These are phyloP conservation scores for Chaenocephalus aceratus DNA, from an alignment of 2,113 vertebrate species.

Conservation along the genomic window DNA sequence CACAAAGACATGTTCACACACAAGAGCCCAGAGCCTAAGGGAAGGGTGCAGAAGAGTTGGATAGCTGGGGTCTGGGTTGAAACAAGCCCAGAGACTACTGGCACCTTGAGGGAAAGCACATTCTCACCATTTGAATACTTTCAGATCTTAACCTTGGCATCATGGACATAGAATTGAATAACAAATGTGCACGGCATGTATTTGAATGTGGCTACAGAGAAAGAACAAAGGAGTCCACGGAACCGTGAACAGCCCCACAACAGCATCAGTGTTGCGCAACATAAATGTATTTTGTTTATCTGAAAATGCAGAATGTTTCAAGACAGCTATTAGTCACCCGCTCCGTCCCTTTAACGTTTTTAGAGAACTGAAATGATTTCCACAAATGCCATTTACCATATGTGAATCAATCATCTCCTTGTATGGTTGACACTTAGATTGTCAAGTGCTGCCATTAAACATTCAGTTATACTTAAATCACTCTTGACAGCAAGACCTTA, in stretches of 20 bases:
- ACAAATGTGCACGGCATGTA: conserved; percentile 4
- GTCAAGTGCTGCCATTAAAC: background rate
- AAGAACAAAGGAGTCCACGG: conserved; percentile 23
- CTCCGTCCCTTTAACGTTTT: background rate
- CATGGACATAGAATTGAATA: conserved; percentile 8
- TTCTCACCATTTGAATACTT: conserved; percentile 20
- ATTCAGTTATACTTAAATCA: background rate
- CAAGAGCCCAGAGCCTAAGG: conserved; percentile 22
- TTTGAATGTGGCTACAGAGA: conserved; percentile 15
- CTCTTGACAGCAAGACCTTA: background rate
- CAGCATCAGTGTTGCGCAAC: background rate
- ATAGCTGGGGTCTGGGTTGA: conserved; percentile 36
- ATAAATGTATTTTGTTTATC: conserved; percentile 1
- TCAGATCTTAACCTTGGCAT: background rate
- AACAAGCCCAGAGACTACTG: conserved; percentile 44
- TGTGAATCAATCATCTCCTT: background rate
- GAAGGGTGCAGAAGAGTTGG: background rate
- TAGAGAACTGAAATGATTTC: background rate
- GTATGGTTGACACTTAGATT: background rate
- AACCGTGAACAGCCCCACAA: conserved; percentile 10
- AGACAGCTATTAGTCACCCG: background rate
- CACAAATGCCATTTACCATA: background rate
- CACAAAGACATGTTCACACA: background rate
- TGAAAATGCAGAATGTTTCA: background rate
- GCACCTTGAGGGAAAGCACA: conserved; percentile 18